Evolutionary conservation across 1,140 invertebrate genomes (phyloP).

Genomic region (Popillia japonica): DNA sequence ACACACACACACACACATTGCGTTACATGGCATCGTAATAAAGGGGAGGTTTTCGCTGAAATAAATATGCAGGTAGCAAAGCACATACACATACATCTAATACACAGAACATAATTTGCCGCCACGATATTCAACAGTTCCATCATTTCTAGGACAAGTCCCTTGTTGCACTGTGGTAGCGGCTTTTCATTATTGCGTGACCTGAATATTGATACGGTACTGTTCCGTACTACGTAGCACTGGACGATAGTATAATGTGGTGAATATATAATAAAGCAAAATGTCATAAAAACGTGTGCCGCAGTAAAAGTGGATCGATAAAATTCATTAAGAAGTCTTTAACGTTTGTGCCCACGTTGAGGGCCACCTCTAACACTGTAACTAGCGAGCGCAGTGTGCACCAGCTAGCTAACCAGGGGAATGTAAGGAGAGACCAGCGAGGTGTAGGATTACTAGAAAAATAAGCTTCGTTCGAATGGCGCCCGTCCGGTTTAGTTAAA

Average conservation of each 20-base stretch:
- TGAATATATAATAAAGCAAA: slow-evolving; percentile 33
- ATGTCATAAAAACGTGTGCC: slow-evolving; percentile 14
- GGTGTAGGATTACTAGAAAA: not conserved
- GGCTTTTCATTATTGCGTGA: slow-evolving; percentile 16
- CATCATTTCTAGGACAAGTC: no score
- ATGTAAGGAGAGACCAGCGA: not conserved
- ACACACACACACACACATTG: no score
- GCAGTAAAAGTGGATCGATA: slow-evolving; percentile 11
- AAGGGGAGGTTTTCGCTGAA: no score
- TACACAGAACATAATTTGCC: no score
- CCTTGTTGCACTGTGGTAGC: not conserved
- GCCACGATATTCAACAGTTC: no score
- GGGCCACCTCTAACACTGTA: not conserved
- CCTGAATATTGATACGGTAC: slow-evolving; percentile 12
- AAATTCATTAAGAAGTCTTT: slow-evolving; percentile 21
- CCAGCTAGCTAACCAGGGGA: not conserved
- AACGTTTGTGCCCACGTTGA: not conserved
- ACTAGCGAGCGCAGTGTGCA: not conserved
- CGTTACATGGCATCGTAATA: no score
- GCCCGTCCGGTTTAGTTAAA: not conserved
- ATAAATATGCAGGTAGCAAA: no score
- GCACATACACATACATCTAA: no score
- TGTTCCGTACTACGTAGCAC: not conserved
- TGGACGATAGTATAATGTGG: slow-evolving; percentile 12
- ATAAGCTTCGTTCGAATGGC: not conserved